phyloP scores from a whole-genome alignment of 2,113 vertebrate species.

The Mastomys natalensis region DNA sequence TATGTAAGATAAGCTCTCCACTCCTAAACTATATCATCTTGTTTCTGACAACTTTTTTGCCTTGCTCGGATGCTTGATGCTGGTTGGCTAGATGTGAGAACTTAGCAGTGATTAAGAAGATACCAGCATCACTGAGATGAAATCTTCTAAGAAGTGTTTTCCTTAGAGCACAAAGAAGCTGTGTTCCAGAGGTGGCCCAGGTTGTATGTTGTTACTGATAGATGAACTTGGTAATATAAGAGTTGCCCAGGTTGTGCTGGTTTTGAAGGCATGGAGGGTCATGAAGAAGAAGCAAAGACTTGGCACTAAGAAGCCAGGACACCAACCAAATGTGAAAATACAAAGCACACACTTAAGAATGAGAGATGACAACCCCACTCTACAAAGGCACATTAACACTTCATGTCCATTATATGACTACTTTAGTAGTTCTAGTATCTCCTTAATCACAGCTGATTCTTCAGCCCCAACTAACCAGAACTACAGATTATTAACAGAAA shows the following conservation, averaged over 20 bases:
- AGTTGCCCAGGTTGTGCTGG: neutral
- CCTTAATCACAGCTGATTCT: neutral
- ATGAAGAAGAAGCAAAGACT: neutral
- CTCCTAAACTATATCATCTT: neutral
- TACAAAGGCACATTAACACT: neutral
- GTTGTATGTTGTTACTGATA: neutral
- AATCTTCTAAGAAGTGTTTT: neutral
- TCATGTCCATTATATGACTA: neutral
- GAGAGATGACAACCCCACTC: neutral
- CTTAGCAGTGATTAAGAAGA: neutral
- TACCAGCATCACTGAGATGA: neutral
- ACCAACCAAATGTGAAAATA: neutral
- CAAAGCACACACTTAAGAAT: neutral
- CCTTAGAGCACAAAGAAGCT: neutral
- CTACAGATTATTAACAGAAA: neutral
- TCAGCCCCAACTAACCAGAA: neutral
- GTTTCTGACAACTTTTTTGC: neutral
- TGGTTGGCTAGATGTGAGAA: neutral
- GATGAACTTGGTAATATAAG: neutral
- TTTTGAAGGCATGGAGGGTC: neutral
- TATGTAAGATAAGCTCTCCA: neutral
- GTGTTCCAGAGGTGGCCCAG: neutral
- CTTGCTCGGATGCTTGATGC: neutral
- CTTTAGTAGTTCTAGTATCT: neutral
- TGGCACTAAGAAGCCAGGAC: neutral